A percentile compares a stretch with the other conserved stretches of the same genome.
Conservation (phyloP, 1,140 invertebrate genomes). For the Formica exsecta region DNA sequence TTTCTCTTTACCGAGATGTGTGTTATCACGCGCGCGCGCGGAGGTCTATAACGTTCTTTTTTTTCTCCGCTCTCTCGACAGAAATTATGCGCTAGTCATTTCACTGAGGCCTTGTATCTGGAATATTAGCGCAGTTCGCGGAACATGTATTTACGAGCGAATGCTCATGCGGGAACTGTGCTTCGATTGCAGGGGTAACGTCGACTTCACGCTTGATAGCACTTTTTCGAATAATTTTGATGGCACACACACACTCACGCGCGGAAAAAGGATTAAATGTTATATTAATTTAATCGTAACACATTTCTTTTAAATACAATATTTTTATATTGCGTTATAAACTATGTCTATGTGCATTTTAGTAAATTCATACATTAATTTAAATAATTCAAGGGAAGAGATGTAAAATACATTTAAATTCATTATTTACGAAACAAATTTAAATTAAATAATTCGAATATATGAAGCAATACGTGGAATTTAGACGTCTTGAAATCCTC, state of each 20-base stretch:
- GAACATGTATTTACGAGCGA: slow-evolving; percentile 6
- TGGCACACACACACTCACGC: not conserved
- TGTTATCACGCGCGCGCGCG: slow-evolving; percentile 27
- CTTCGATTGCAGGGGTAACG: slow-evolving; percentile 26
- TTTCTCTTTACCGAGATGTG: not conserved
- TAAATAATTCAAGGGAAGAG: not conserved
- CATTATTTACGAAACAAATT: not conserved
- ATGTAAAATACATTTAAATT: not conserved
- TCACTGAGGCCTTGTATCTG: not conserved
- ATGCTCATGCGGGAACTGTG: slow-evolving; percentile 23
- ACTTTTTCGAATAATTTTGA: slow-evolving; percentile 14
- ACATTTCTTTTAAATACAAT: not conserved
- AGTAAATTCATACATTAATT: not conserved
- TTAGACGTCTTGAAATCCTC: not conserved
- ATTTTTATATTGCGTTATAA: not conserved
- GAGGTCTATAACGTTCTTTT: not conserved
- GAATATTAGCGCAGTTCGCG: slow-evolving; percentile 42
- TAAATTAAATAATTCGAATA: not conserved
- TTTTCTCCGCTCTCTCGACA: slow-evolving; percentile 8
- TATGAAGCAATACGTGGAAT: not conserved
- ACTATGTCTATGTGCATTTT: not conserved
- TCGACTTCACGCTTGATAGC: slow-evolving; percentile 23
- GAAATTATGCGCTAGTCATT: slow-evolving; percentile 49
- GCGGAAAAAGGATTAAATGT: not conserved
- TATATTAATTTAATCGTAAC: not conserved